These are phyloP conservation scores for Peromyscus eremicus DNA, from an alignment of 2,797 vertebrate species.

Conservation along the genomic window DNA sequence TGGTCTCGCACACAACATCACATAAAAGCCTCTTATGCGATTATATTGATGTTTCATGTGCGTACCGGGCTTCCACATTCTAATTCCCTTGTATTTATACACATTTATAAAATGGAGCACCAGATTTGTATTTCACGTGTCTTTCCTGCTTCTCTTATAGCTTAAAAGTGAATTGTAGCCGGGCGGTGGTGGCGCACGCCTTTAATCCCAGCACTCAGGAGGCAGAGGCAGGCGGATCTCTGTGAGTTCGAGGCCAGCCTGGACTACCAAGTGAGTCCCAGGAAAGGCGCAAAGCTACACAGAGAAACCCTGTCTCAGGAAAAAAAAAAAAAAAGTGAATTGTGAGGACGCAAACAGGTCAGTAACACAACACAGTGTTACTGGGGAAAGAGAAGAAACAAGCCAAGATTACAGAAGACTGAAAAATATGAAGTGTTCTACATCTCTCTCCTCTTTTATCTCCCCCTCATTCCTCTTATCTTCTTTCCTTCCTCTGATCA, in stretches of 20 bases:
- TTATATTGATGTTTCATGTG: background rate
- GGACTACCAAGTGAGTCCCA: no score
- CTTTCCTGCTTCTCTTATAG: background rate
- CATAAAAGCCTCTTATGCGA: background rate
- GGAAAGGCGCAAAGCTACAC: no score
- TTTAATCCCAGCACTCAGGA: no score
- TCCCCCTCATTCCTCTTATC: background rate
- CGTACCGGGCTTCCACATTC: background rate
- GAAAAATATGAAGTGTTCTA: background rate
- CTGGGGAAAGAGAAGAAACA: background rate
- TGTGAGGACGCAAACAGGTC: background rate
- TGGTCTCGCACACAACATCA: background rate
- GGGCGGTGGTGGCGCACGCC: no score
- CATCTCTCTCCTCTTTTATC: no score
- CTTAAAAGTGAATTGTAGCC: background rate
- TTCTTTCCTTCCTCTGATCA: background rate
- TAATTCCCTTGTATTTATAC: background rate
- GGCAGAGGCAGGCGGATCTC: no score
- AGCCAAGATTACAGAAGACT: rapidly evolving
- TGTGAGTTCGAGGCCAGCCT: no score
- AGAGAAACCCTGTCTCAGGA: no score
- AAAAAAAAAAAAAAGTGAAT: no score
- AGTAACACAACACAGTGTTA: background rate
- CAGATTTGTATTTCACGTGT: background rate
- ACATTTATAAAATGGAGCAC: background rate